Evolutionary conservation across 2,113 vertebrate species (phyloP).

Genomic region (Muscicapa adusta): DNA sequence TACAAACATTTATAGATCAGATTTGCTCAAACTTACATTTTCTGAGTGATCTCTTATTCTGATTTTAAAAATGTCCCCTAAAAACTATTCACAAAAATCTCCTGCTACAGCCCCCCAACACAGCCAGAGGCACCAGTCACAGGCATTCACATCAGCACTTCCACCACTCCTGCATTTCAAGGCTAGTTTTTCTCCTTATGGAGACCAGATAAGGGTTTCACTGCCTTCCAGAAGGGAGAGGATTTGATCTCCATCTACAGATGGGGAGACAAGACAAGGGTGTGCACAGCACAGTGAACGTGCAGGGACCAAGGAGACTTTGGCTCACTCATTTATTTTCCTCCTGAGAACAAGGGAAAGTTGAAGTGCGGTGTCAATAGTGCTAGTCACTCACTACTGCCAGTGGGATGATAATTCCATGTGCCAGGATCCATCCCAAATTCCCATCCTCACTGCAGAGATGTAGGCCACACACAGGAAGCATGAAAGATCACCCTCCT

Average conservation of each 20-base stretch:
- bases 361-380: not conserved
- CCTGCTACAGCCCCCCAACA: not conserved
- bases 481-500: not conserved
- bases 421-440: not conserved
- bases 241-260: not conserved
- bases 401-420: accelerated
- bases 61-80: not conserved
- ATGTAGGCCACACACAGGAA: not conserved
- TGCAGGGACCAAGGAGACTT: not conserved
- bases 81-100: not conserved
- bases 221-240: not conserved
- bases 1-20: not conserved
- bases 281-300: accelerated
- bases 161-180: not conserved
- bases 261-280: not conserved
- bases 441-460: not conserved
- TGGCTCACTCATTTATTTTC: not conserved
- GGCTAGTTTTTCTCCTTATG: not conserved
- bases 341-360: not conserved
- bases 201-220: not conserved
- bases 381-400: not conserved
- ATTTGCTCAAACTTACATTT: not conserved
- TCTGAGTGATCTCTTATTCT: not conserved
- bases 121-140: not conserved
- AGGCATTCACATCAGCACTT: not conserved